Conservation (phyloP, 2,797 vertebrate genomes). For the Hemitrygon akajei region DNA sequence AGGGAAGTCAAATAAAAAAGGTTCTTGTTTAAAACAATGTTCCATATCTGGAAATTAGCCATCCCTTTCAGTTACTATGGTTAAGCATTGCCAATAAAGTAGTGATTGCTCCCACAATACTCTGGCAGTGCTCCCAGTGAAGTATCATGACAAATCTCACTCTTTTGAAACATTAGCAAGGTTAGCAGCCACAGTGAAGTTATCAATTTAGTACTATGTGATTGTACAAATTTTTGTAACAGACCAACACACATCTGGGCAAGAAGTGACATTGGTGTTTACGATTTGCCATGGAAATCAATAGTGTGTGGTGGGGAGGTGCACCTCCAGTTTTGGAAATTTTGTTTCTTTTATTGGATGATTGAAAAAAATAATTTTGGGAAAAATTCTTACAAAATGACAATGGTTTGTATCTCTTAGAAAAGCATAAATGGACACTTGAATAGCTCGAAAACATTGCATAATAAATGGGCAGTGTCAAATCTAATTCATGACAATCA, state of each 20-base stretch:
- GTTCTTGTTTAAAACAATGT: conserved; percentile 7
- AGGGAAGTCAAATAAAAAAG: conserved; percentile 16
- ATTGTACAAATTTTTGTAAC: neutral
- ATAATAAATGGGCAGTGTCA: neutral
- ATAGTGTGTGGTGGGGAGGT: neutral
- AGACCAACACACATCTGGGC: neutral
- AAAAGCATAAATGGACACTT: neutral
- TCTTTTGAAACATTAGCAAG: neutral
- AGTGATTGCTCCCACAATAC: neutral
- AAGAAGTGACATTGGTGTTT: neutral
- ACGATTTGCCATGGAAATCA: neutral
- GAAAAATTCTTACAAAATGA: neutral
- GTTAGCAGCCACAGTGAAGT: neutral
- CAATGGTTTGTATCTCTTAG: neutral
- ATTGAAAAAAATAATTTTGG: neutral
- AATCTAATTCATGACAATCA: too few relatives aligned
- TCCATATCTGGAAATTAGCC: conserved; percentile 11
- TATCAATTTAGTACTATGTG: neutral
- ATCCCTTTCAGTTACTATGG: neutral
- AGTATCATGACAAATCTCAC: neutral
- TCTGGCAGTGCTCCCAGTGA: neutral
- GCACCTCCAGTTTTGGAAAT: neutral
- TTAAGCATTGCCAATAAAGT: neutral
- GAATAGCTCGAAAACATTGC: neutral
- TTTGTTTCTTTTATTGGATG: neutral